These are phyloP conservation scores for Otus sunia DNA, from an alignment of 2,113 vertebrate species.

Conservation along the genomic window DNA sequence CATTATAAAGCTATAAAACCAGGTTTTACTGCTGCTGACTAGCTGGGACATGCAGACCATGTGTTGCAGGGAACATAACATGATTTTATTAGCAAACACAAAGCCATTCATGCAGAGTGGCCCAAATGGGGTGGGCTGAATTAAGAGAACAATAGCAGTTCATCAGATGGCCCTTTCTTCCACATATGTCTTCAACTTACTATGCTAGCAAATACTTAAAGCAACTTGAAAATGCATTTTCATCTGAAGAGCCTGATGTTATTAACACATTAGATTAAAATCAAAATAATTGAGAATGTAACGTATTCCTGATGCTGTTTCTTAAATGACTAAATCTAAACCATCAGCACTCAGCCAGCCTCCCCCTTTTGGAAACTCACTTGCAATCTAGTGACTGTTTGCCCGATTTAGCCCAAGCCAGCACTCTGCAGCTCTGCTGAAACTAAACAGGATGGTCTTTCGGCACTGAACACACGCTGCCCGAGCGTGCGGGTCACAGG, in stretches of 20 bases:
- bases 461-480: background rate
- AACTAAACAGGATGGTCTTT: background rate
- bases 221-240: slow-evolving; percentile 19
- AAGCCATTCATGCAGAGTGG: slow-evolving; percentile 40
- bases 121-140: slow-evolving; percentile 44
- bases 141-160: slow-evolving; percentile 67
- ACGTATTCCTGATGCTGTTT: background rate
- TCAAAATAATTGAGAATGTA: background rate
- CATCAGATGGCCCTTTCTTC: slow-evolving; percentile 26
- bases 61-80: slow-evolving; percentile 41
- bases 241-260: background rate
- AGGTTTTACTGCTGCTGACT: slow-evolving; percentile 37
- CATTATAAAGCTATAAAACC: slow-evolving; percentile 29
- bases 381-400: background rate
- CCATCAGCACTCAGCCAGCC: background rate
- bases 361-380: background rate
- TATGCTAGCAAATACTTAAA: background rate
- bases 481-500: fast-evolving
- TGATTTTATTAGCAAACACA: slow-evolving; percentile 55
- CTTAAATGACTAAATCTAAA: background rate
- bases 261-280: slow-evolving; percentile 54
- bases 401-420: background rate
- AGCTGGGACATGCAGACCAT: slow-evolving; percentile 39
- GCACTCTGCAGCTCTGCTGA: background rate
- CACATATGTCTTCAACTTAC: slow-evolving; percentile 47